phyloP scores from a whole-genome alignment of 1,140 invertebrate genomes.

The Cylas formicarius region DNA sequence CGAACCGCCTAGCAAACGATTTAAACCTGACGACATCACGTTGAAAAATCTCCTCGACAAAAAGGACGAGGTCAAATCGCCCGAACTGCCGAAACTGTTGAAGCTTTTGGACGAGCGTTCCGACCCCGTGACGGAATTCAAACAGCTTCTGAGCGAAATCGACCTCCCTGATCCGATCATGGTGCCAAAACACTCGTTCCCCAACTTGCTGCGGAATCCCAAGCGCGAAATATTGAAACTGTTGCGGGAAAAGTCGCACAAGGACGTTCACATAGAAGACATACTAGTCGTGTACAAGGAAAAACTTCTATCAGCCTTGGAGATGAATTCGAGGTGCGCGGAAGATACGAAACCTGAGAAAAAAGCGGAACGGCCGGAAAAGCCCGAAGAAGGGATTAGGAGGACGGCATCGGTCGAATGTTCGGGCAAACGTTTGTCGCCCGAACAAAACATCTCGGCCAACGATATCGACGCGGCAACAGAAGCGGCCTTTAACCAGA shows the following conservation, averaged over 20 bases:
- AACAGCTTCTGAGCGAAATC: constrained; percentile 61
- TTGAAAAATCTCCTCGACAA: constrained; percentile 40
- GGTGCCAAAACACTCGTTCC: constrained; percentile 66
- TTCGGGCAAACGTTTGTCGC: not conserved
- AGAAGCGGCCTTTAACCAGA: constrained; percentile 58
- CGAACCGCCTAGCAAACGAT: constrained; percentile 52
- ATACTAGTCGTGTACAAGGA: constrained; percentile 56
- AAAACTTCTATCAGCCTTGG: constrained; percentile 60
- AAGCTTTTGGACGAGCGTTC: constrained; percentile 45
- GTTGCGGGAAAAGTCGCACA: constrained; percentile 42
- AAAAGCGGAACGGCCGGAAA: not conserved
- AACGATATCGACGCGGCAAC: constrained; percentile 59
- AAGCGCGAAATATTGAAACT: constrained; percentile 68
- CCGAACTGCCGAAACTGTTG: constrained; percentile 40
- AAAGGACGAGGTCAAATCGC: constrained; percentile 39
- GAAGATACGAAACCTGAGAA: constrained; percentile 1
- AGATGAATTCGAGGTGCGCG: constrained; percentile 55
- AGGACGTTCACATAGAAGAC: constrained; percentile 41
- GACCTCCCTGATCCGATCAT: constrained; percentile 72
- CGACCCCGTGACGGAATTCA: constrained; percentile 63
- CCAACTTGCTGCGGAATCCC: constrained; percentile 61
- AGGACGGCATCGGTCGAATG: too few species aligned
- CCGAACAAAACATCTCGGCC: constrained; percentile 35
- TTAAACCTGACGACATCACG: constrained; percentile 46
- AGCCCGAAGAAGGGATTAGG: not conserved